Base-by-base conservation (phyloP, 1,140 invertebrate genomes). In the Odontomachus brunneus region DNA sequence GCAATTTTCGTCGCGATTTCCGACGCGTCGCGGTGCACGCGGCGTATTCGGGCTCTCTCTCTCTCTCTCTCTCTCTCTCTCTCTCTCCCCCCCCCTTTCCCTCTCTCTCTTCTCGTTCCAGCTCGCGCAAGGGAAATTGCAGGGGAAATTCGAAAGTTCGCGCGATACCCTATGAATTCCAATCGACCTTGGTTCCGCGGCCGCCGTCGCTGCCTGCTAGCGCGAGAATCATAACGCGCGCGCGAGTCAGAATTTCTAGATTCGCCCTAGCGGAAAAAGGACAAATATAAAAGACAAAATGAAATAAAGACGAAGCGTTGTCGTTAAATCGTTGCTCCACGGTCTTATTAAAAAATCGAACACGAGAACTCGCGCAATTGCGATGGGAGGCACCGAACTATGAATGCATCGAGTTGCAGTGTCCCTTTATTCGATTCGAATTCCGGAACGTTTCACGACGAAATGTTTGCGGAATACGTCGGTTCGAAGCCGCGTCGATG, bases 1-100 rank as follows among this genome's bases (percentile, higher is more conserved):
- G 75, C 86, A 92, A 92, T 93, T 93, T 93, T 91, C 92, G 89
- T 90, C 91, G 89, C 89, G 92, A 92, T 91, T 93, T 93, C 92
- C 92, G 89, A 53, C 86, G 83, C 81, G 69, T 63, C 82, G 62
- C 63, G 82, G 86, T 74, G 63, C 86, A 75, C 84, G 73, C 83
- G 87, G 84, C 86, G 76, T 80, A 59, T 85, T 75, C 65, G 59
- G 38, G 38, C 38, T 66, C 73, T 19, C 63, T 55, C 59, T n/a
- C n/a, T n/a, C n/a, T n/a, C n/a, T n/a, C n/a, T n/a, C n/a, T n/a
- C n/a, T n/a, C n/a, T n/a, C n/a, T n/a, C n/a, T n/a, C n/a, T n/a
- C n/a, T n/a, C n/a, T n/a, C n/a, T n/a, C n/a, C n/a, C n/a, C n/a
- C n/a, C n/a, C n/a, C n/a, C n/a, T n/a, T n/a, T n/a, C n/a, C n/a